Conservation (phyloP, 2,113 vertebrate genomes). For the Apteryx mantelli region DNA sequence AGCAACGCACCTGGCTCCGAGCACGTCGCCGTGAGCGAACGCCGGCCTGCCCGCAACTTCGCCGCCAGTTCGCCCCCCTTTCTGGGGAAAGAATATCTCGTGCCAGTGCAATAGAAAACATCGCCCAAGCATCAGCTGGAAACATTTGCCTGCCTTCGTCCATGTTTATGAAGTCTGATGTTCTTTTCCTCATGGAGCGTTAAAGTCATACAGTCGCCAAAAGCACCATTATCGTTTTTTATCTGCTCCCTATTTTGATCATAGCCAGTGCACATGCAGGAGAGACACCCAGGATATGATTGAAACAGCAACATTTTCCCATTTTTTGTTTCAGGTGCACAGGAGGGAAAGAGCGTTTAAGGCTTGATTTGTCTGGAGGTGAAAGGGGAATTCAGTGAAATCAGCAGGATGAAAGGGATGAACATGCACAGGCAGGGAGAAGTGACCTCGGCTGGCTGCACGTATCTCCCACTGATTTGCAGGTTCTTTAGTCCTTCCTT, state of each 20-base stretch:
- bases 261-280: background rate
- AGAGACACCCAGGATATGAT: background rate
- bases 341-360: accelerated
- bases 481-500: background rate
- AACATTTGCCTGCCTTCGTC: no score
- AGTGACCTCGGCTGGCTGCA: background rate
- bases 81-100: background rate
- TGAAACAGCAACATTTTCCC: accelerated
- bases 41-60: accelerated
- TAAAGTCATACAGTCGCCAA: background rate
- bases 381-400: accelerated
- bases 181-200: accelerated
- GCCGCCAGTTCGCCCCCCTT: background rate
- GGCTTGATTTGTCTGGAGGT: background rate
- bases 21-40: no score
- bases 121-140: background rate
- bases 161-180: accelerated
- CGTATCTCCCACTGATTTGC: accelerated
- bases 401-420: accelerated
- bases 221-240: background rate
- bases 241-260: background rate
- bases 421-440: accelerated
- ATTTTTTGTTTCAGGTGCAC: accelerated
- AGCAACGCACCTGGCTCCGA: background rate
- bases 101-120: background rate